Percentiles rank a stretch among this genome's conserved stretches.
phyloP scores from a whole-genome alignment of 2,113 vertebrate species.

The Leucopsar rothschildi region DNA sequence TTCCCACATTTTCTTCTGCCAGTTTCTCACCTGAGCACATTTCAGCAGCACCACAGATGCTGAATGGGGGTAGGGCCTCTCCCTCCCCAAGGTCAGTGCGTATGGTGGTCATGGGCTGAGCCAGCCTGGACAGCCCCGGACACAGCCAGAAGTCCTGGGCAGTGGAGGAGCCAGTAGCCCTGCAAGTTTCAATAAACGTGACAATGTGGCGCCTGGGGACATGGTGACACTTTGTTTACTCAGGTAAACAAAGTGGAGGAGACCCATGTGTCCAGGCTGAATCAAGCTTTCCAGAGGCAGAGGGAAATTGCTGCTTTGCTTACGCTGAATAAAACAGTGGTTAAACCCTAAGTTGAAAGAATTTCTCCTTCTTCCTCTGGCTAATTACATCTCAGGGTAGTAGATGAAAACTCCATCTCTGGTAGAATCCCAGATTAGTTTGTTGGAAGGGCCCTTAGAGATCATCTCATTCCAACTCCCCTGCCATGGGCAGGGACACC shows the following conservation, averaged over 20 bases:
- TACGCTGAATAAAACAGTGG: neutral
- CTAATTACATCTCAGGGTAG: neutral
- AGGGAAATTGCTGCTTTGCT: neutral
- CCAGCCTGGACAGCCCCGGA: neutral
- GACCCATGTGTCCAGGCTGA: neutral
- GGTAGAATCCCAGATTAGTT: neutral
- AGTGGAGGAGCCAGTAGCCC: neutral
- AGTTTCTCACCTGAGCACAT: neutral
- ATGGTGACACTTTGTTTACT: neutral
- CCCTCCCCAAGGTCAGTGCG: neutral
- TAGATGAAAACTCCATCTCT: neutral
- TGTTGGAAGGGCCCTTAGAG: neutral
- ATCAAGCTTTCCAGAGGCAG: neutral
- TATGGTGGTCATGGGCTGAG: fast-evolving
- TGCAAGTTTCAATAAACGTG: neutral
- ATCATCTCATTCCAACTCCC: neutral
- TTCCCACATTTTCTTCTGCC: neutral
- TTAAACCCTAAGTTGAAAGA: neutral
- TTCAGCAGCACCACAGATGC: neutral
- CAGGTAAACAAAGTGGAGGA: neutral
- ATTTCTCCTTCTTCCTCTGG: neutral
- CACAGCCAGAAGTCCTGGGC: neutral
- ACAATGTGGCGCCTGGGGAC: neutral
- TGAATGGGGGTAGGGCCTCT: neutral
- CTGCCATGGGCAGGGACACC: neutral